phyloP scores from a whole-genome alignment of 2,113 vertebrate genomes.

The Nanorana parkeri region DNA sequence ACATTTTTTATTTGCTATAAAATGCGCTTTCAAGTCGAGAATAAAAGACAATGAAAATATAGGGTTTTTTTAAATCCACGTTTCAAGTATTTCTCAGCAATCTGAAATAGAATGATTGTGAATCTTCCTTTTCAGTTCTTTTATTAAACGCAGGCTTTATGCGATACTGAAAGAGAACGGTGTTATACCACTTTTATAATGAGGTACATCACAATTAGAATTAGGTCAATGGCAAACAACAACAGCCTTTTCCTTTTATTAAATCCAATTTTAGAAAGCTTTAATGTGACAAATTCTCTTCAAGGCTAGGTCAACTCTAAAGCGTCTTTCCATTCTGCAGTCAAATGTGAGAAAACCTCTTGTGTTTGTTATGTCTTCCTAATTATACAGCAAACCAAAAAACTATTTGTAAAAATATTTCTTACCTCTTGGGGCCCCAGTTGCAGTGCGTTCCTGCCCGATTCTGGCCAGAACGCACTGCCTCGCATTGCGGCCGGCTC shows the following conservation, averaged over 20 bases:
- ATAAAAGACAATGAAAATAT: conserved; percentile 61
- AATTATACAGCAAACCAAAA: too few species aligned
- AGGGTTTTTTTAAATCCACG: conserved; percentile 63
- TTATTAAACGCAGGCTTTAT: conserved; percentile 71
- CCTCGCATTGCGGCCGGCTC: too few species aligned
- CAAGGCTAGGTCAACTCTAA: too few species aligned
- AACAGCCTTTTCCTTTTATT: not conserved
- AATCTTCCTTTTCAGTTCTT: conserved; percentile 55
- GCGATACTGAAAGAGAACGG: conserved; percentile 12
- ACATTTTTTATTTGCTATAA: conserved; percentile 67
- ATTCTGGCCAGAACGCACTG: too few species aligned
- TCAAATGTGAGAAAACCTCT: too few species aligned
- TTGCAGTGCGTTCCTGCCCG: too few species aligned
- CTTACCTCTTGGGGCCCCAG: too few species aligned
- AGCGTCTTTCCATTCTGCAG: too few species aligned
- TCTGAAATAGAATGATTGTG: conserved; percentile 64
- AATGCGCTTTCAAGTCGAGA: conserved; percentile 53
- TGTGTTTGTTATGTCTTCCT: too few species aligned
- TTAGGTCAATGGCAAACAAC: conserved; percentile 34
- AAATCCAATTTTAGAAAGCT: too few species aligned
- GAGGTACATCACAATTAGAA: conserved; percentile 23
- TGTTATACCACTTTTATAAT: conserved; percentile 41
- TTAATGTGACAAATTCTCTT: too few species aligned
- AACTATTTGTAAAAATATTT: too few species aligned
- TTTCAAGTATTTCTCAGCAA: conserved; percentile 61